Conservation (phyloP, 92 coral and sea anemone species). For the Umimayanthus kanabou region DNA sequence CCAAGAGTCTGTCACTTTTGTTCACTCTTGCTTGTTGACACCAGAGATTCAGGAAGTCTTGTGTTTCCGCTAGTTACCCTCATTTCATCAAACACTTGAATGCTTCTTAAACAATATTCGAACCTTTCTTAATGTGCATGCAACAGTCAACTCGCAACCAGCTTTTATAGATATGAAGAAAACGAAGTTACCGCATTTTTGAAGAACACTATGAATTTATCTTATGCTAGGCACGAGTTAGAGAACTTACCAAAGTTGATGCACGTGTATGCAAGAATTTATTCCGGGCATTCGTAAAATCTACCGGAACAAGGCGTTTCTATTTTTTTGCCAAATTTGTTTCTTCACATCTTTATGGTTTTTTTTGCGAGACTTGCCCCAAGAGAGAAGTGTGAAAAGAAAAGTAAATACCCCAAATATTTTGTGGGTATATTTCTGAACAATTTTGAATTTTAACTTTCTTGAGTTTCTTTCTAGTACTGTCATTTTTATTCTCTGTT, state of each 20-base stretch:
- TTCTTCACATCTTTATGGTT: not conserved
- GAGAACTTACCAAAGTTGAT: not conserved
- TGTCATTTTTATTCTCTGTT: not conserved
- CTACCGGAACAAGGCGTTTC: slow-evolving; percentile 17
- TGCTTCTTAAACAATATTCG: not conserved
- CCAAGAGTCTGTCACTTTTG: slow-evolving; percentile 2
- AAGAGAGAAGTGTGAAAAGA: not conserved
- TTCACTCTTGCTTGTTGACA: not conserved
- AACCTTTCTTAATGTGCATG: not conserved
- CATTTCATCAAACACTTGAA: slow-evolving; percentile 9
- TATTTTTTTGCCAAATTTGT: slow-evolving; percentile 19
- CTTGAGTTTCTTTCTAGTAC: not conserved
- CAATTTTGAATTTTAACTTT: not conserved
- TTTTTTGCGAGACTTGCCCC: not conserved
- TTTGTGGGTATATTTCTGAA: not conserved
- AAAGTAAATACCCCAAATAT: not conserved
- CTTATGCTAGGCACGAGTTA: not conserved
- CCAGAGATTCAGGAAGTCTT: not conserved
- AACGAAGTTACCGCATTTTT: too few relatives aligned
- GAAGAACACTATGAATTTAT: too few relatives aligned
- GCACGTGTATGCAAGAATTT: not conserved
- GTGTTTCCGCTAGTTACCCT: not conserved
- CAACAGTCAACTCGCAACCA: too few relatives aligned
- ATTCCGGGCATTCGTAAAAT: slow-evolving; percentile 8
- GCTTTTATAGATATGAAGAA: too few relatives aligned